Base-by-base conservation (phyloP, 2,888 invertebrate species). In the Nesidiocoris tenuis region DNA sequence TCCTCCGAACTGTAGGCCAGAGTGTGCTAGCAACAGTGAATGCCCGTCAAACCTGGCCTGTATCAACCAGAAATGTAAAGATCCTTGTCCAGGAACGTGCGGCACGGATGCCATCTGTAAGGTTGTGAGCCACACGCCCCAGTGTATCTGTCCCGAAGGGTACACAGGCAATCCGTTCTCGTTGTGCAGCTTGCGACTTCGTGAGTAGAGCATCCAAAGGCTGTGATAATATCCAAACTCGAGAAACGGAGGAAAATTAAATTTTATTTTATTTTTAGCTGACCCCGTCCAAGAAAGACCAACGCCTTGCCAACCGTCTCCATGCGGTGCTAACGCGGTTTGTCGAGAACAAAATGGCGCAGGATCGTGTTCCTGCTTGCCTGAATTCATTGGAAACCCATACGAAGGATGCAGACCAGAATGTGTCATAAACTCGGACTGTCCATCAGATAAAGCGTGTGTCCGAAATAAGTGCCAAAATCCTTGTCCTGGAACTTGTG, bases 341-440 rank as follows among this genome's bases (percentile, higher is more conserved):
- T 87, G 87, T 77, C 84, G 85, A 75, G 88, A 81, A 70, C 79
- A 79, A 66, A 79, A 79, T 76, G 88, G 87, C 75, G 89, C 89
- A n/a, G 91, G 91, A 23, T 87, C 91, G 1, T 92, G 92, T 81
- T 86, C 87, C 77, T 93, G 92, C 81, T 84, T 87, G 72, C 87
- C 89, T 65, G 90, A 88, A 79, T 89, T 90, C 82, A 88, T 90
- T 80, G 93, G 93, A 77, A 87, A 88, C 81, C 88, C 89, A 16
- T 87, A 87, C 78, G 86, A 86, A 81, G 87, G 87, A 12, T 88
- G 88, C 78, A 77, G 91, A 79, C 85, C 84, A 7, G 85, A 85
- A 81, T 86, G 85, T 81, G 81, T 83, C 19, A 79, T 83, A 21
- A 85, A 84, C 80, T 81, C 83, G 25, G 86, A 85, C 77, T 86